These are phyloP conservation scores for Alouatta palliata DNA, from an alignment of 2,113 vertebrate species.

Conservation along the genomic window DNA sequence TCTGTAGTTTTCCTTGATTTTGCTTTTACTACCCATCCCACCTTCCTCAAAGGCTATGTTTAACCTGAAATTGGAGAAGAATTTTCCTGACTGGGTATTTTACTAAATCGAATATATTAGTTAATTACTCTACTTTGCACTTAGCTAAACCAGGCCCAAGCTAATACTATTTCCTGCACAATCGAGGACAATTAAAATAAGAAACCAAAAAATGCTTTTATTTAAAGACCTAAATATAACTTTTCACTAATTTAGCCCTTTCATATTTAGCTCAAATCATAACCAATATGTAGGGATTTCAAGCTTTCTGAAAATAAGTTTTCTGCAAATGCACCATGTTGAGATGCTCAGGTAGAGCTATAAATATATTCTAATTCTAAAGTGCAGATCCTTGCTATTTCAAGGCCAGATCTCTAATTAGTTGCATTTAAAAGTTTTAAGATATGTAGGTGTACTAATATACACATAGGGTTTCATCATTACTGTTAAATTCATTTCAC, in stretches of 20 bases:
- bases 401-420: background rate
- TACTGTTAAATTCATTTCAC: conserved; percentile 66
- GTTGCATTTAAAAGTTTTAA: conserved; percentile 10
- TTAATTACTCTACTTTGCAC: background rate
- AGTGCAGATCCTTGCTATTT: conserved; percentile 52
- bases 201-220: conserved; percentile 34
- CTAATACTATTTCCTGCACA: conserved; percentile 43
- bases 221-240: conserved; percentile 50
- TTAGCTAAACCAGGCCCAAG: background rate
- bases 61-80: background rate
- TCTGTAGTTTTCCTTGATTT: background rate
- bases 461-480: conserved; percentile 43
- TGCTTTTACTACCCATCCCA: background rate
- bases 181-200: conserved; percentile 48
- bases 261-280: conserved; percentile 60
- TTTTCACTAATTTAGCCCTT: conserved; percentile 59
- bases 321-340: conserved; percentile 5
- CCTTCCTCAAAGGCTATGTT: background rate
- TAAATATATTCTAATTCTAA: conserved; percentile 45
- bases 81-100: background rate
- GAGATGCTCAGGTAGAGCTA: conserved; percentile 51
- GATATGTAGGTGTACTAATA: background rate
- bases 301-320: conserved; percentile 56
- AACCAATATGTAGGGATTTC: conserved; percentile 22
- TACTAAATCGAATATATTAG: background rate